A percentile compares a stretch with the other conserved stretches of the same genome.
Evolutionary conservation across 2,113 vertebrate genomes (phyloP).

Genomic region (Mixornis gularis): DNA sequence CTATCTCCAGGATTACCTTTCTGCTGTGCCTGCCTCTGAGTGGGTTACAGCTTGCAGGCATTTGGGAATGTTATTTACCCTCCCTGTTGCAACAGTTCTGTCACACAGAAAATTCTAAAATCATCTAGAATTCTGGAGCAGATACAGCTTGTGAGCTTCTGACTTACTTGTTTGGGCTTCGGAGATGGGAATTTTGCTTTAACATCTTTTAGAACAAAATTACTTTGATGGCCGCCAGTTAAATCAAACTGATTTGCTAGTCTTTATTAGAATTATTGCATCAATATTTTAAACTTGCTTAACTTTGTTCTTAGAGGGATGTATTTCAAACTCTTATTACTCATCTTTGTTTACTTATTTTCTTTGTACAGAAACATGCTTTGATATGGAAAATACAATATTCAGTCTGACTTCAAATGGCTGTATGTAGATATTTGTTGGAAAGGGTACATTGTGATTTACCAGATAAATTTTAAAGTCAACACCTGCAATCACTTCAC

Average conservation of each 20-base stretch:
- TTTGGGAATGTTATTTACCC: neutral
- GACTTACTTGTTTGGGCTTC: neutral
- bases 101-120: neutral
- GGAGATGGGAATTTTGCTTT: neutral
- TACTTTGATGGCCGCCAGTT: neutral
- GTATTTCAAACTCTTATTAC: neutral
- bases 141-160: neutral
- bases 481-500: neutral
- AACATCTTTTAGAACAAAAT: neutral
- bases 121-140: neutral
- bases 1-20: neutral
- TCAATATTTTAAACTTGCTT: neutral
- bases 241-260: slow-evolving; percentile 7
- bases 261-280: neutral
- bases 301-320: neutral
- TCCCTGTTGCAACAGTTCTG: neutral
- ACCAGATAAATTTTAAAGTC: neutral
- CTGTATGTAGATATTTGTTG: neutral
- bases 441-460: neutral
- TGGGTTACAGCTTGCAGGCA: neutral
- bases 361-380: neutral
- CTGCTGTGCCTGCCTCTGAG: neutral
- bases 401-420: neutral
- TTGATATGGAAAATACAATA: neutral
- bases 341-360: neutral